phyloP scores from a whole-genome alignment of 2,888 invertebrate species.

The Argynnis bischoffii region DNA sequence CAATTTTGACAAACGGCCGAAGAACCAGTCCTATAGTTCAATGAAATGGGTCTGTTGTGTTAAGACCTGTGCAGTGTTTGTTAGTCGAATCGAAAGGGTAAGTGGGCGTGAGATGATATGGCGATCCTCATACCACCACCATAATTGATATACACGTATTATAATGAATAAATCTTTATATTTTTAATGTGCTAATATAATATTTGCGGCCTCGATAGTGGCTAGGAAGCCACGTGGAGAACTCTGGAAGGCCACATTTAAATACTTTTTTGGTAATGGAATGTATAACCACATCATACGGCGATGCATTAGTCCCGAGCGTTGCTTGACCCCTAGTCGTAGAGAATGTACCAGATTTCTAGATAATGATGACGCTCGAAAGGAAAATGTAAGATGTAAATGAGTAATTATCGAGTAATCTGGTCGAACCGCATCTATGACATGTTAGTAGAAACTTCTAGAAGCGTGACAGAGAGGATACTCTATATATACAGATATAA shows the following conservation, averaged over 20 bases:
- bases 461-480: slow-evolving; percentile 72
- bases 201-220: slow-evolving; percentile 60
- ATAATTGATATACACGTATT: slow-evolving; percentile 71
- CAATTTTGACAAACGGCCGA: slow-evolving; percentile 25
- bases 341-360: slow-evolving; percentile 61
- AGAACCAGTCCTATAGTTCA: slow-evolving; percentile 49
- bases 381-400: slow-evolving; percentile 11
- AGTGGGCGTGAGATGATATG: slow-evolving; percentile 78
- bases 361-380: slow-evolving; percentile 48
- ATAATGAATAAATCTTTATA: slow-evolving; percentile 51
- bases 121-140: slow-evolving; percentile 77
- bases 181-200: slow-evolving; percentile 43
- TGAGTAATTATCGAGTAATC: slow-evolving; percentile 63
- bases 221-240: slow-evolving; percentile 73
- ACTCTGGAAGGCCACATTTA: slow-evolving; percentile 80
- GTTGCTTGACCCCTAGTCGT: slow-evolving; percentile 55
- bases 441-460: slow-evolving; percentile 77
- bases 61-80: slow-evolving; percentile 78
- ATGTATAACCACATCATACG: slow-evolving; percentile 47
- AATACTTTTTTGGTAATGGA: slow-evolving; percentile 46
- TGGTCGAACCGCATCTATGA: slow-evolving; percentile 59
- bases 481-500: slow-evolving; percentile 67
- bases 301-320: slow-evolving; percentile 46
- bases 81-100: slow-evolving; percentile 75
- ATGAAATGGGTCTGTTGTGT: slow-evolving; percentile 59